A percentile compares a stretch with the other conserved stretches of the same genome.
phyloP scores from a whole-genome alignment of 1,140 invertebrate genomes.

The Drosophila eugracilis region DNA sequence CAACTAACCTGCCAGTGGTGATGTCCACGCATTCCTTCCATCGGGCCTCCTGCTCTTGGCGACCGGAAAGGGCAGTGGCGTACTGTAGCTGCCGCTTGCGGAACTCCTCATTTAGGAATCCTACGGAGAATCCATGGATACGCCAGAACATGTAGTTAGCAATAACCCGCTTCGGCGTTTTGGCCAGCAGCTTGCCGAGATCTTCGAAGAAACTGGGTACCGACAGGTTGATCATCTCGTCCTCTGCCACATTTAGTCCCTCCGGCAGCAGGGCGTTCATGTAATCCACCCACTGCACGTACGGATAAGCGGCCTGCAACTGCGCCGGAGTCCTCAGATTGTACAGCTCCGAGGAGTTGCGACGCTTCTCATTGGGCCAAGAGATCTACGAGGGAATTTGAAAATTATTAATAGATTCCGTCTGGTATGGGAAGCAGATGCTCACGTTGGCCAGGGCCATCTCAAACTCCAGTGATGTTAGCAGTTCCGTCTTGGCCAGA shows the following conservation, averaged over 20 bases:
- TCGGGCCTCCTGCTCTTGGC: constrained; percentile 90
- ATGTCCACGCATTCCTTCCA: constrained; percentile 94
- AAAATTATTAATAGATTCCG: too few species aligned
- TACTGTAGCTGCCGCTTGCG: constrained; percentile 90
- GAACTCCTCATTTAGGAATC: constrained; percentile 91
- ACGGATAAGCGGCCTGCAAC: constrained; percentile 89
- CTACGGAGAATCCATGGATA: constrained; percentile 89
- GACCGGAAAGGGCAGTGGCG: constrained; percentile 90
- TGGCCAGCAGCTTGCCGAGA: constrained; percentile 87
- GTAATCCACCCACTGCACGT: constrained; percentile 87
- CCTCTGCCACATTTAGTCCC: constrained; percentile 86
- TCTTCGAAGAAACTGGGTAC: constrained; percentile 91
- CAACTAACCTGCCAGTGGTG: constrained; percentile 88
- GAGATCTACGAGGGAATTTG: constrained; percentile 95
- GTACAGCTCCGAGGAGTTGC: constrained; percentile 95
- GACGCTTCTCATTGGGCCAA: constrained; percentile 94
- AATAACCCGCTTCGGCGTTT: constrained; percentile 85
- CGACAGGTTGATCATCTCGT: constrained; percentile 92
- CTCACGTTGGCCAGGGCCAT: constrained; percentile 95
- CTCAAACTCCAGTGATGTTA: constrained; percentile 95
- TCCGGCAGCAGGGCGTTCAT: constrained; percentile 91
- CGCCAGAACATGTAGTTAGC: constrained; percentile 95
- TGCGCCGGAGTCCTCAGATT: constrained; percentile 94
- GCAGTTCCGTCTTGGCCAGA: constrained; percentile 90
- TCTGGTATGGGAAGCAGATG: too few species aligned